phyloP scores from a whole-genome alignment of 2,888 invertebrate species.

The Acanthoscelides obtectus region DNA sequence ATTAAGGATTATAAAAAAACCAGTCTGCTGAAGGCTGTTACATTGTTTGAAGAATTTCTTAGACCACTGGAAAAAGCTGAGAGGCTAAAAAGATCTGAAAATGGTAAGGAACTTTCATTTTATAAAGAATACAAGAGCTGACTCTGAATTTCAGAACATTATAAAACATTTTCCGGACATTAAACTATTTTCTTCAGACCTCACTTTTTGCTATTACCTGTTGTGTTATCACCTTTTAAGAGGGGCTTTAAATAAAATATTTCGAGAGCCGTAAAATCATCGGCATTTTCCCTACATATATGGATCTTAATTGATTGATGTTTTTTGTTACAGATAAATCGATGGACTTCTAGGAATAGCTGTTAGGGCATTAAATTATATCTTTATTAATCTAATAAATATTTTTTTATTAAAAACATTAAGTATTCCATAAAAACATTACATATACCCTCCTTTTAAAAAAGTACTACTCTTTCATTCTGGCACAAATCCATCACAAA shows the following conservation, averaged over 20 bases:
- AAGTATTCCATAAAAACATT: neutral
- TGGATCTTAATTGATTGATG: neutral
- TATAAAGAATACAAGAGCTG: neutral
- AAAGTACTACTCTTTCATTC: constrained; percentile 11
- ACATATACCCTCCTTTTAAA: constrained; percentile 7
- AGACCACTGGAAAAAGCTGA: constrained; percentile 51
- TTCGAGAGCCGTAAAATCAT: too few relatives aligned
- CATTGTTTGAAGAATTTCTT: constrained; percentile 70
- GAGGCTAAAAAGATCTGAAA: constrained; percentile 1
- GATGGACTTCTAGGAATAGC: neutral
- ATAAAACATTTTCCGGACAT: too few relatives aligned
- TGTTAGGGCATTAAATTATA: neutral
- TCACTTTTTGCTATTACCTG: too few relatives aligned
- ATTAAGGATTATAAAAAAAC: constrained; percentile 75
- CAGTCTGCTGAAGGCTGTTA: constrained; percentile 61
- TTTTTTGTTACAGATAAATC: neutral
- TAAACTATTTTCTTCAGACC: too few relatives aligned
- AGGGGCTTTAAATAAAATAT: too few relatives aligned
- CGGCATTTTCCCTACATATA: too few relatives aligned
- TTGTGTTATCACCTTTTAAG: too few relatives aligned
- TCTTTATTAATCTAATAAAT: neutral
- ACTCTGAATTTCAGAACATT: too few relatives aligned
- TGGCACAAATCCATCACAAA: constrained; percentile 31
- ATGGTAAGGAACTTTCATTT: neutral
- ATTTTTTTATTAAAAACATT: neutral